Base-by-base conservation (phyloP, 2,888 invertebrate species). In the Pyrrhia umbra region DNA sequence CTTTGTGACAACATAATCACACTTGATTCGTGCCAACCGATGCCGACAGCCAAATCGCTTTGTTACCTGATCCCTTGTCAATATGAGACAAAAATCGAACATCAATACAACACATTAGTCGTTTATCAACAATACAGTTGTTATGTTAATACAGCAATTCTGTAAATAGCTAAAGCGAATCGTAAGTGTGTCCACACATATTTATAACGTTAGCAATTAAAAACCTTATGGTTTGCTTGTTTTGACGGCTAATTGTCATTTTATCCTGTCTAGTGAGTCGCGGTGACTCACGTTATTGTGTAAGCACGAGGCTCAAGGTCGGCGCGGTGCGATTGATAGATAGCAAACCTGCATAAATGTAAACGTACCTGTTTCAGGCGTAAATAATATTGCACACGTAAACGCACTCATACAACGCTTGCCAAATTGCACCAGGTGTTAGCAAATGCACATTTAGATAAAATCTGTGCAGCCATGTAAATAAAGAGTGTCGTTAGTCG, bases 1-100 rank as follows among this genome's bases (percentile, higher is more conserved):
- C 75, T 76, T 79, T 82, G 75, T 75, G 69, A 81, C 79, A 77
- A 81, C 66, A 78, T 68, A 81, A 75, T 75, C 63, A 80, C 77
- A 81, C 81, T 82, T 80, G 83, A 85, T 79, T 51, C 76, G 81
- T 86, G 87, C 85, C 88, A 88, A 88, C 86, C 84, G 84, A 69
- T 58, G 62, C 81, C 77, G 69, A 52, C 76, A 77, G 84, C 85
- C 85, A 88, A 86, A 83, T 78, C 57, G 67, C 55, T 66, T 75
- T 71, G 67, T 74, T 75, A 79, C 56, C 67, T 68, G 64, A 67
- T 51, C 51, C 59, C 58, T 60, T 75, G 62, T 66, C 63, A 76
- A 55, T 71, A 71, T 13, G 46, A 47, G 58, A 58, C 64, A 64
- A 68, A 64, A 75, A 73, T 70, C 39, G 47, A 55, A 60, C 43